Evolutionary conservation across 1,140 invertebrate genomes (phyloP).

Genomic region (Scaptomyza pallida): DNA sequence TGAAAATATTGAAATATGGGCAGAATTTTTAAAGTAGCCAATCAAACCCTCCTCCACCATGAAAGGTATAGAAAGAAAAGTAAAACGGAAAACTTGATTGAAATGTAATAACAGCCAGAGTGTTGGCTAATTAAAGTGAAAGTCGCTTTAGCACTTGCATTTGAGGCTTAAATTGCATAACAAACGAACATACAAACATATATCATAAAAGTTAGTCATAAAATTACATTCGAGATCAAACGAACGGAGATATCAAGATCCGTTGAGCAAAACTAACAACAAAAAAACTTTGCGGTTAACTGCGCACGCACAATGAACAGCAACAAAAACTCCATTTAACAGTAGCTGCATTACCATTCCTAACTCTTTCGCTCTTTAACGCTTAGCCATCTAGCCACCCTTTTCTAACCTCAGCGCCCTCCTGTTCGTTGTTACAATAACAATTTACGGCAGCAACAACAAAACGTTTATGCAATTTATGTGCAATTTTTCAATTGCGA

Average conservation of each 20-base stretch:
- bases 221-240: constrained; percentile 9
- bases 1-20: constrained; percentile 35
- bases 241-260: constrained; percentile 32
- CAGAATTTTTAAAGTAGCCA: constrained; percentile 14
- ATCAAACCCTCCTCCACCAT: neutral
- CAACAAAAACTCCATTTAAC: constrained; percentile 24
- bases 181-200: constrained; percentile 4
- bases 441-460: constrained; percentile 58
- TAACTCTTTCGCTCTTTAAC: neutral
- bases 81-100: constrained; percentile 41
- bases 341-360: neutral
- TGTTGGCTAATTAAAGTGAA: constrained; percentile 68
- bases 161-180: constrained; percentile 2
- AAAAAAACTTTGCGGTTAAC: constrained; percentile 65
- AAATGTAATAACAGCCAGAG: constrained; percentile 37
- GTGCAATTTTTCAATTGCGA: constrained; percentile 75
- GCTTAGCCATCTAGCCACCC: too few species aligned
- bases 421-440: constrained; percentile 9
- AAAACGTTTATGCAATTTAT: constrained; percentile 79
- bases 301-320: constrained; percentile 75
- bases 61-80: constrained; percentile 17
- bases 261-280: neutral
- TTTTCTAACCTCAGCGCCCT: neutral
- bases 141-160: constrained; percentile 43
- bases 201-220: constrained; percentile 44